phyloP scores from a whole-genome alignment of 2,888 invertebrate species.

The Pogonocherus hispidulus region DNA sequence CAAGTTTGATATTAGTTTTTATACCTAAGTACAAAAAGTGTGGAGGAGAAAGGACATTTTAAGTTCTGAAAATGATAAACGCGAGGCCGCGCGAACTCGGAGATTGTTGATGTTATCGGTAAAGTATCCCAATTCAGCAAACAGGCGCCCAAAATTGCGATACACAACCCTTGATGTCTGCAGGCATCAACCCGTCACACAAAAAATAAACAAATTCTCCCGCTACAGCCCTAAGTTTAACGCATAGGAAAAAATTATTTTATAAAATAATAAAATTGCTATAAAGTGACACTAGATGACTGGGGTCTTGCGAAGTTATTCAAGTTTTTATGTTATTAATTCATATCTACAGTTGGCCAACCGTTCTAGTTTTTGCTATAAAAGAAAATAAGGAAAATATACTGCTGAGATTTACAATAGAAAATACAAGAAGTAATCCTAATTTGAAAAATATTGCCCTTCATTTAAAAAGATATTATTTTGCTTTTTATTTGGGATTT shows the following conservation, averaged over 20 bases:
- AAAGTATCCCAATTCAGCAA: slow-evolving; percentile 65
- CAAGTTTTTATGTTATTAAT: not conserved
- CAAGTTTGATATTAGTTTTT: slow-evolving; percentile 41
- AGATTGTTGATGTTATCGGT: slow-evolving; percentile 69
- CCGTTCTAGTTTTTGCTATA: not conserved
- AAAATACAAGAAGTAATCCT: not conserved
- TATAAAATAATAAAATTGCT: slow-evolving; percentile 26
- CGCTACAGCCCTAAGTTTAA: slow-evolving; percentile 40
- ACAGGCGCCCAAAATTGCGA: slow-evolving; percentile 67
- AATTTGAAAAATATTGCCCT: not conserved
- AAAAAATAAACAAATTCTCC: slow-evolving; percentile 63
- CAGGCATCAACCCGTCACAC: slow-evolving; percentile 56
- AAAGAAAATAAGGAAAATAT: too few relatives aligned
- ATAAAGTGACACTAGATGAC: not conserved
- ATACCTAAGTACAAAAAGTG: slow-evolving; percentile 44
- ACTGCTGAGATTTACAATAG: too few relatives aligned
- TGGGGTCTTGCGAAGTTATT: not conserved
- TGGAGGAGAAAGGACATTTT: slow-evolving; percentile 55
- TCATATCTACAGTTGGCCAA: not conserved
- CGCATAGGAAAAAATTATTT: slow-evolving; percentile 25
- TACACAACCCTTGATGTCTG: slow-evolving; percentile 64
- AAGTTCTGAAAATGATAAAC: slow-evolving; percentile 67
- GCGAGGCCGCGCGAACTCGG: slow-evolving; percentile 62
- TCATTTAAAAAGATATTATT: not conserved
- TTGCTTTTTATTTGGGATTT: not conserved